Conservation (phyloP, 1,140 invertebrate genomes). For the Helicoverpa armigera region DNA sequence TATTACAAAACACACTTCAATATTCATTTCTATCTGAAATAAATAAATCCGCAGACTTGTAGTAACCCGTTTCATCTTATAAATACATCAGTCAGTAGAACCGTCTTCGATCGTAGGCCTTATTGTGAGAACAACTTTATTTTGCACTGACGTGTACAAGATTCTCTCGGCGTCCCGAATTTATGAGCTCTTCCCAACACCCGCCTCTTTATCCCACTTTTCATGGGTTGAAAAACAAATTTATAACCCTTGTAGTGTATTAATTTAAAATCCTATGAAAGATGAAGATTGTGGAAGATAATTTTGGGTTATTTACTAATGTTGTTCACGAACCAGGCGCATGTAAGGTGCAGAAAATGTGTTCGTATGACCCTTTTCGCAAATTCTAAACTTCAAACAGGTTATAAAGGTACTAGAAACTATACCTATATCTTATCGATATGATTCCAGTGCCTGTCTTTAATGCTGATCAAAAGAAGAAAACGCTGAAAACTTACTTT, state of each 20-base stretch:
- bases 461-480: too few species aligned
- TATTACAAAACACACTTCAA: background rate
- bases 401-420: too few species aligned
- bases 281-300: background rate
- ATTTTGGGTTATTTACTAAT: background rate
- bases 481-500: too few species aligned
- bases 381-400: too few species aligned
- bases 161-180: constrained; percentile 64
- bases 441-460: too few species aligned
- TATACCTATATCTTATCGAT: too few species aligned
- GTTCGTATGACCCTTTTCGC: too few species aligned
- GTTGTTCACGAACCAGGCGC: too few species aligned
- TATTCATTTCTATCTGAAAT: constrained; percentile 11
- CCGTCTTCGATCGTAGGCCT: constrained; percentile 58
- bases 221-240: constrained; percentile 31
- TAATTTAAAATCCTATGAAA: constrained; percentile 7
- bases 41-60: constrained; percentile 11
- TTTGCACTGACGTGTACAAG: constrained; percentile 68
- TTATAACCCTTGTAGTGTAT: constrained; percentile 11
- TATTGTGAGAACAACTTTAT: constrained; percentile 70
- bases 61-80: constrained; percentile 16
- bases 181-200: constrained; percentile 61
- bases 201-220: constrained; percentile 27
- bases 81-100: constrained; percentile 24
- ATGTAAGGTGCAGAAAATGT: too few species aligned